Evolutionary conservation across 2,888 invertebrate genomes (phyloP), one percentile per base, ranked within the genome.

Genomic region (Tiliacea citrago): DNA sequence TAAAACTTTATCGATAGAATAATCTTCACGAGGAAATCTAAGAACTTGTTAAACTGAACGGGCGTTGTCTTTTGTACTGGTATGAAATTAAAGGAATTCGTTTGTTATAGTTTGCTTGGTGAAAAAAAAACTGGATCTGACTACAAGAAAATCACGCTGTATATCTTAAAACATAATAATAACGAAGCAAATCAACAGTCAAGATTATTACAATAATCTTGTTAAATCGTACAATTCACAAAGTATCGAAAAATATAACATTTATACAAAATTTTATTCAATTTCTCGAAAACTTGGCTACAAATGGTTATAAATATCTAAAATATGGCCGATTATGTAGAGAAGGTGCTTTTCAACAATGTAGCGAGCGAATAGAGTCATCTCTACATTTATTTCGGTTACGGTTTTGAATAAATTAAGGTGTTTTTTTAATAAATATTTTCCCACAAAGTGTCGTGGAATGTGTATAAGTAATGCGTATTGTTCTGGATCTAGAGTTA

Each of bases 371-470:
- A 89, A 95, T 95, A 92, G 90, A 95, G 95, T 86, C 93, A 92
- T 95, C 91, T 91, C 84, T 88, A 89, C 84, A 89, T 86, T 86
- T 87, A 87, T 87, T 88, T 85, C 83, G 85, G 84, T 88, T 88
- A 90, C 88, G 81, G 79, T 88, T 90, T 91, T 90, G 89, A 93
- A 93, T 93, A 92, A 86, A 91, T 92, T 90, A 89, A 85, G 75
- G 76, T 72, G 63, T 81, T 82, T 86, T 82, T 84, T 24, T 75
- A 67, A 74, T 66, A 75, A 82, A 85, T 84, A 75, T 81, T 85
- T 86, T 88, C 88, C 84, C 90, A 89, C 88, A 84, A 84, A 60
- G 76, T 76, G 35, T 73, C 35, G 21, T 71, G 87, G 87, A 88
- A 89, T 89, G 82, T 81, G 68, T 69, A 79, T 87, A 85, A 83